Base-by-base conservation (phyloP, 2,888 invertebrate species). In the Tetrapedia diversipes region DNA sequence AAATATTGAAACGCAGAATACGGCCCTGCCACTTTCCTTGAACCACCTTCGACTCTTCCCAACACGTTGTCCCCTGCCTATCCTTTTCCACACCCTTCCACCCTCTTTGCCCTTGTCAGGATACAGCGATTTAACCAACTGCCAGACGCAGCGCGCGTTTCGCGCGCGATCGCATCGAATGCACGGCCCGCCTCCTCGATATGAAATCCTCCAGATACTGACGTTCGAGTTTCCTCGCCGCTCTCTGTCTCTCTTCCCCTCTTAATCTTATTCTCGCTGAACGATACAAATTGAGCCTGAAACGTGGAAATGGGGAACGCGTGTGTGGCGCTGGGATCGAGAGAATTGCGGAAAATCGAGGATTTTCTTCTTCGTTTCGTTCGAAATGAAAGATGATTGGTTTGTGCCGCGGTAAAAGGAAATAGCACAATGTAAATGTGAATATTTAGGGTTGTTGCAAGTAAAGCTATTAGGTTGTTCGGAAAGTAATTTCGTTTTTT, bases 1-100 rank as follows among this genome's bases (percentile, higher is more conserved):
- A 88, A 89, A 90, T 90, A 89, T 90, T 89, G 87, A 89, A 90
- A 87, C 80, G 86, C 82, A 78, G 63, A 87, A 83, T 82, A 85
- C 83, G 70, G 61, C 65, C 71, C 37, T 61, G 59, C 61, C 66
- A 72, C 81, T 75, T 72, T 75, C 79, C 79, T 49, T 49, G 56
- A 60, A 34, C 66, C 66, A 61, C 70, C 59, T 67, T 53, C 76
- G 71, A 70, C 80, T 71, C 43, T 22, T 72, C 65, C 60, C 53
- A 59, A 53, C 32, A 2, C 27, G 24, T 34, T 59, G 51, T 66
- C 66, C 56, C 49, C n/a, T 53, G 37, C 49, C 59, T n/a, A 16
- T 49, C 32, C 22, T 71, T 29, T 71, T 29, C 39, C 14, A 1
- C 34, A 8, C 34, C 68, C 68, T 63, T 54, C 43, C 11, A 22